A percentile compares a stretch with the other conserved stretches of the same genome.
Conservation (phyloP, 2,888 invertebrate genomes). For the Alitta virens region DNA sequence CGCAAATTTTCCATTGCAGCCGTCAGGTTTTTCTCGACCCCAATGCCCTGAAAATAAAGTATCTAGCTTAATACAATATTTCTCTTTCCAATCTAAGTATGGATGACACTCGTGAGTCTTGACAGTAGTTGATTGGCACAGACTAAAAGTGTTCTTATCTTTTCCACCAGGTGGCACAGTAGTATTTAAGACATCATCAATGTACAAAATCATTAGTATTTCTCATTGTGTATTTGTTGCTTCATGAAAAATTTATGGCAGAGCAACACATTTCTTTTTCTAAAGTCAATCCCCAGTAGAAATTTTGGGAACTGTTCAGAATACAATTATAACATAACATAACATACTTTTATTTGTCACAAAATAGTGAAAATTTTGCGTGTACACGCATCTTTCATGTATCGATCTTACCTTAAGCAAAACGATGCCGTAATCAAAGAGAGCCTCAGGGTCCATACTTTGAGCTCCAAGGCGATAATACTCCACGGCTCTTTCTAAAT, state of each 20-base stretch:
- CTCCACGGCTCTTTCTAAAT: slow-evolving; percentile 45
- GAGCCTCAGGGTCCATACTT: slow-evolving; percentile 42
- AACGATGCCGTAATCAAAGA: slow-evolving; percentile 52
- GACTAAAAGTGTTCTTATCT: no score
- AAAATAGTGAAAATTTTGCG: neutral
- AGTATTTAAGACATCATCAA: no score
- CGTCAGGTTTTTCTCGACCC: slow-evolving; percentile 40
- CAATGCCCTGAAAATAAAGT: slow-evolving; percentile 43
- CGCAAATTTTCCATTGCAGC: slow-evolving; percentile 40
- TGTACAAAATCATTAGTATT: no score
- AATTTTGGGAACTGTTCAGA: neutral
- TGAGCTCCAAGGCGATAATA: slow-evolving; percentile 49
- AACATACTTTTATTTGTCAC: no score
- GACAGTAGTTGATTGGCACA: no score
- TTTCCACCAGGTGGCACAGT: no score
- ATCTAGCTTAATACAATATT: no score
- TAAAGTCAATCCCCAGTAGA: neutral
- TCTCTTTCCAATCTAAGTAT: no score
- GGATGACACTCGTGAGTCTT: no score
- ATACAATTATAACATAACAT: no score
- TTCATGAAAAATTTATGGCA: no score
- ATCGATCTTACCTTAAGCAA: slow-evolving; percentile 48
- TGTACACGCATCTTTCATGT: neutral
- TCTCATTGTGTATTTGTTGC: no score
- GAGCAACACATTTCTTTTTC: neutral